phyloP scores from a whole-genome alignment of 1,140 invertebrate genomes.

The Drosophila littoralis region DNA sequence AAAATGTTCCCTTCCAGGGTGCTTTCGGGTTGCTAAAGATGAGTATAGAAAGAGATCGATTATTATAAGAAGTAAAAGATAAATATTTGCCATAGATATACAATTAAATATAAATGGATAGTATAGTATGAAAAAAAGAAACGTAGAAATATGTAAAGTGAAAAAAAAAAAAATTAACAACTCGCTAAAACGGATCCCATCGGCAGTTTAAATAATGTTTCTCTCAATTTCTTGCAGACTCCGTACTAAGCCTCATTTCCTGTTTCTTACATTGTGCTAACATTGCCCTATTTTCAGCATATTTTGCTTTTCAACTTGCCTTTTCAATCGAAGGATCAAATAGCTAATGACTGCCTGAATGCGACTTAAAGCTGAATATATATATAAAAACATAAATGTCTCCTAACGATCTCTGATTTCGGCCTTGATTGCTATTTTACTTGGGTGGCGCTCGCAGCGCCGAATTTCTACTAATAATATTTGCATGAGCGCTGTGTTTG shows the following conservation, averaged over 20 bases:
- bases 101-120: no score
- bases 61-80: no score
- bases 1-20: conserved; percentile 86
- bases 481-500: conserved; percentile 56
- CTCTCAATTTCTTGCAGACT: no score
- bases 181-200: no score
- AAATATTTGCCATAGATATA: no score
- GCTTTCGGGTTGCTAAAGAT: conserved; percentile 89
- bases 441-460: conserved; percentile 32
- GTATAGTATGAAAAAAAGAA: no score
- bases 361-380: background rate
- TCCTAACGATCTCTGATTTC: conserved; percentile 73
- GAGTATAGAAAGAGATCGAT: background rate
- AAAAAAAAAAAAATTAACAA: no score
- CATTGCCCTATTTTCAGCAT: conserved; percentile 12
- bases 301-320: conserved; percentile 39
- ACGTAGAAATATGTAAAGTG: no score
- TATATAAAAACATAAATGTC: conserved; percentile 28
- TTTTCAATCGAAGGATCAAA: conserved; percentile 51
- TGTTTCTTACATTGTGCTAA: conserved; percentile 5
- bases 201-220: no score
- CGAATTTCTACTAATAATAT: conserved; percentile 71
- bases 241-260: background rate
- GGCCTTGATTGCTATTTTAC: conserved; percentile 64
- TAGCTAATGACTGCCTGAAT: conserved; percentile 39